A percentile compares a stretch with the other conserved stretches of the same genome.
phyloP scores from a whole-genome alignment of 2,888 invertebrate genomes.

The Arge pagana region DNA sequence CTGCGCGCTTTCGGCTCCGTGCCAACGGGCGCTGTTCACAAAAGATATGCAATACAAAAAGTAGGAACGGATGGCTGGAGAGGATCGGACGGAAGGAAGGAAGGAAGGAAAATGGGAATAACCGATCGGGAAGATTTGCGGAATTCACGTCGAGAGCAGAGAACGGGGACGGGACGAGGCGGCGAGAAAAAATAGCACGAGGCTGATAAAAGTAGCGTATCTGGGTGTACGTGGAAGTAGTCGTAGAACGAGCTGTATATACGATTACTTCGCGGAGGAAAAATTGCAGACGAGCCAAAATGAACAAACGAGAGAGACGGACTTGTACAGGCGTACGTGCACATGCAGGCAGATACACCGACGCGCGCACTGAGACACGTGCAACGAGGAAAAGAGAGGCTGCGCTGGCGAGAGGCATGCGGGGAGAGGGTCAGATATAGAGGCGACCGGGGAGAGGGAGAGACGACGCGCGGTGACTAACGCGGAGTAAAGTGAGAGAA shows the following conservation, averaged over 20 bases:
- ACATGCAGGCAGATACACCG: not conserved
- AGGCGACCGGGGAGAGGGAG: not conserved
- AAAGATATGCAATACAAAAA: conserved; percentile 8
- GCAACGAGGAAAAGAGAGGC: not conserved
- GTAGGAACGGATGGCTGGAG: not conserved
- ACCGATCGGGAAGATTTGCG: conserved; percentile 14
- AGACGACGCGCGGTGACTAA: not conserved
- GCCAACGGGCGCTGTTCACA: conserved; percentile 13
- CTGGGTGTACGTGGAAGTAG: not conserved
- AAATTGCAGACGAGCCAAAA: conserved; percentile 13
- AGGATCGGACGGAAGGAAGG: not conserved
- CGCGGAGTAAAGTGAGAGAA: not conserved
- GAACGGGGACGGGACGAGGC: not conserved
- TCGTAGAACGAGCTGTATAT: not conserved
- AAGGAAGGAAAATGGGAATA: conserved; percentile 6
- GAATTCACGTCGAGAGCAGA: not conserved
- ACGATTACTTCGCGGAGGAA: not conserved
- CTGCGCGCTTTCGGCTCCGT: conserved; percentile 13
- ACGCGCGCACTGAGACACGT: not conserved
- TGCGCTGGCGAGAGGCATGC: not conserved
- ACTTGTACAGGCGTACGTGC: not conserved
- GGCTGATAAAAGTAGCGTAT: not conserved
- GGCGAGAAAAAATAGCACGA: not conserved
- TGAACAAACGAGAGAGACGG: not conserved
- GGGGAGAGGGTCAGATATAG: not conserved